These are phyloP conservation scores for Seladonia tumulorum DNA, from an alignment of 2,888 invertebrate genomes.

Conservation along the genomic window DNA sequence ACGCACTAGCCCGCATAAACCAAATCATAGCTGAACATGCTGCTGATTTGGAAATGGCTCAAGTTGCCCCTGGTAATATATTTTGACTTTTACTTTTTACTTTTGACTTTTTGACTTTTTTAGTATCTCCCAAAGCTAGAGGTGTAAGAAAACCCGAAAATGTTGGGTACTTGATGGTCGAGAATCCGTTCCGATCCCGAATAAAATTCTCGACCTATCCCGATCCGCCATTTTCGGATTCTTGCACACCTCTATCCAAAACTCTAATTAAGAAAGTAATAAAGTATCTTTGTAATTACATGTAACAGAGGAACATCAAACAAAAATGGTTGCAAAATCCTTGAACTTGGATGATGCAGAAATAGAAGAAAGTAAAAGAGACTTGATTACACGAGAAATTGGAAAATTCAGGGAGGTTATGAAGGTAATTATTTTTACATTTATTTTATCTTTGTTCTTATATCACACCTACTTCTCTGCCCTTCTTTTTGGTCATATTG, in stretches of 20 bases:
- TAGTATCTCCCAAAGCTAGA: not conserved
- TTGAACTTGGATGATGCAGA: slow-evolving; percentile 91
- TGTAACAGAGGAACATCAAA: slow-evolving; percentile 87
- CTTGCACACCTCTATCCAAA: not conserved
- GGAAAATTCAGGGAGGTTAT: slow-evolving; percentile 98
- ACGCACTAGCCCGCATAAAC: slow-evolving; percentile 91
- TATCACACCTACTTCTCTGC: slow-evolving; percentile 55
- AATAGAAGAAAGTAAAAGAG: slow-evolving; percentile 98
- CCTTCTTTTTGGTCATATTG: slow-evolving; percentile 58
- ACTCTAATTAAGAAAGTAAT: slow-evolving; percentile 5
- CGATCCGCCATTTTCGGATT: too few species aligned
- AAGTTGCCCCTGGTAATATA: slow-evolving; percentile 78
- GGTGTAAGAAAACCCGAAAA: too few species aligned
- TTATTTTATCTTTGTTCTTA: slow-evolving; percentile 37
- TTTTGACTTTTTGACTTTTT: not conserved
- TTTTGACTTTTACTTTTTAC: not conserved
- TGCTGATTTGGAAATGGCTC: slow-evolving; percentile 81
- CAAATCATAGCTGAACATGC: slow-evolving; percentile 92
- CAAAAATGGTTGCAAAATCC: slow-evolving; percentile 80
- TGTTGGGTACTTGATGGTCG: too few species aligned
- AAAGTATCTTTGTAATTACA: not conserved
- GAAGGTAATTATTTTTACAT: slow-evolving; percentile 89
- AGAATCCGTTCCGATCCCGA: too few species aligned
- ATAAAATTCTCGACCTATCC: too few species aligned
- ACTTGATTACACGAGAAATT: slow-evolving; percentile 98